Conservation (phyloP, 1,140 invertebrate genomes). For the Archegozetes longisetosus region DNA sequence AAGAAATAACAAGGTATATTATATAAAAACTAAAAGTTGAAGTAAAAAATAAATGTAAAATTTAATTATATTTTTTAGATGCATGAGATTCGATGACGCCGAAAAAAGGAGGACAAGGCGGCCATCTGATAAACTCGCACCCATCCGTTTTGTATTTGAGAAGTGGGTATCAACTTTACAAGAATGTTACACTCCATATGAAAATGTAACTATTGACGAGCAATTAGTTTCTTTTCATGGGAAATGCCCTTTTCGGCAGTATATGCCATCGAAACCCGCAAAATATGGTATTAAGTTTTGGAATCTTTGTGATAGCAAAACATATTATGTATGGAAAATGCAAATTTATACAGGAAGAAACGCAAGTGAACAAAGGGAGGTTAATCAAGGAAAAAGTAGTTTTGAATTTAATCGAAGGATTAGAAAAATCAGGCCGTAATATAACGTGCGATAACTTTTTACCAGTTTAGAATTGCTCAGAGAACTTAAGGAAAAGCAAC, state of each 20-base stretch:
- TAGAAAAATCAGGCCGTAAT: conserved; percentile 25
- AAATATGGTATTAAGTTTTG: conserved; percentile 33
- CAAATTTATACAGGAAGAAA: not conserved
- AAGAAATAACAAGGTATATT: too few relatives aligned
- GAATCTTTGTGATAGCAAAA: conserved; percentile 15
- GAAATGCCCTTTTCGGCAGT: conserved; percentile 33
- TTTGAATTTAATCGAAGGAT: conserved; percentile 23
- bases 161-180: conserved; percentile 1
- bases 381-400: conserved; percentile 15
- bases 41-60: too few relatives aligned
- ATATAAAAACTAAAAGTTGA: too few relatives aligned
- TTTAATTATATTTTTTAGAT: too few relatives aligned
- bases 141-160: conserved; percentile 20
- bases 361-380: too few relatives aligned
- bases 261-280: conserved; percentile 33
- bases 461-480: conserved; percentile 25
- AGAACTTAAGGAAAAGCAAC: conserved; percentile 15
- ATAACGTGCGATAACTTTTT: conserved; percentile 31
- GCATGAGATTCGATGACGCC: conserved; percentile 14
- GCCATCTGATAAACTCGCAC: not conserved
- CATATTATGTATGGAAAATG: conserved; percentile 7
- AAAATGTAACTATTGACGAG: conserved; percentile 29
- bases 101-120: too few relatives aligned
- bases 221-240: conserved; percentile 32
- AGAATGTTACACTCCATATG: not conserved